Evolutionary conservation across 2,113 vertebrate species (phyloP), one percentile per base, ranked within the genome.

Genomic region (Passer montanus): DNA sequence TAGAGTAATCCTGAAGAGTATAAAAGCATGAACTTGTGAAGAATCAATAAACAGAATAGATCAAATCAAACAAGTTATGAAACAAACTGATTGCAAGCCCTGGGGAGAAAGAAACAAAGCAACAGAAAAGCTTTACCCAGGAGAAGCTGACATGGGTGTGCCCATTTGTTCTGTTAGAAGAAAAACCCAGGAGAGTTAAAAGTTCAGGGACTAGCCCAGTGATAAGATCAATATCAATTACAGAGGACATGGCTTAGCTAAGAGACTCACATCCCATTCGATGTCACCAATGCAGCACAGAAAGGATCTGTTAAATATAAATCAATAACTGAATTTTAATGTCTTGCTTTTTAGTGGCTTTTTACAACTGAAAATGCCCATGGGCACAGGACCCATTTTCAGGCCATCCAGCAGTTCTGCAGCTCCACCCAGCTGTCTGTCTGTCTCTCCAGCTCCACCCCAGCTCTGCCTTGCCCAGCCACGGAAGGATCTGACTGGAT

Each of bases 211-310:
- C 52, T 60, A 68, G 33, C 21, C 74, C 47, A 72, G 39, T 50
- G 39, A 13, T 68, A 35, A 75, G 44, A 95, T 95, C 92, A 82
- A 87, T 97, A 87, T 85, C 81, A 94, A 87, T 91, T 94, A 95
- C 17, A 44, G 10, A 30, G 55, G 9, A 90, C 46, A 81, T 33
- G 30, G 11, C 53, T 72, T 52, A 49, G 56, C 66, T 93, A 66
- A 75, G 43, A 84, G 73, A 33, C 43, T 81, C 44, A 60, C 30
- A 92, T 87, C 39, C 60, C 18, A 2, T 78, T 33, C 44, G 82
- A 68, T 84, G 35, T 70, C 35, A 89, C 27, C 12, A 47, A 75
- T 47, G 77, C 27, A 84, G 27, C 8, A 78, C 78, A 82, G 27
- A 84, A 93, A 89, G 8, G 9, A 82, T 70, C 16, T 64, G 39